Evolutionary conservation across 2,888 invertebrate genomes (phyloP), one percentile per base, ranked within the genome.

Genomic region (Drosophila engyochracea): DNA sequence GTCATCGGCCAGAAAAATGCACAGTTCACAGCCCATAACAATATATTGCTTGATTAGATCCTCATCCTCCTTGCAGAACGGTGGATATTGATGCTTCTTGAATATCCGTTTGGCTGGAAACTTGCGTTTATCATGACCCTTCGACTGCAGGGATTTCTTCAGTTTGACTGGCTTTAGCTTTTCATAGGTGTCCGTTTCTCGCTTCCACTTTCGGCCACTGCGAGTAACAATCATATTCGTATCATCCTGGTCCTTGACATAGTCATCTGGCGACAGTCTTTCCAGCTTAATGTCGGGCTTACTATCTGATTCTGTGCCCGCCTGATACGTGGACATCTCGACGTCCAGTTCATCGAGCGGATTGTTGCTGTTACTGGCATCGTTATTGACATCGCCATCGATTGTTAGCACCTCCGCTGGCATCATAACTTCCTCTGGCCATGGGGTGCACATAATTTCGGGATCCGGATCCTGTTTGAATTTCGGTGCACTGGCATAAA

Each of bases 1-100:
- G 57, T 92, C 91, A 5, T 83, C 79, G 3, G 89, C 86, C n/a
- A 91, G 83, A 30, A 84, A 76, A 3, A 90, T 80, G 70, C 93
- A 93, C 30, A 93, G 66, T 61, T 93, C 92, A 74, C 93, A 93
- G 60, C 90, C 90, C 87, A 93, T 91, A 33, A 92, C 91, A 73
- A 93, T 91, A 60, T 92, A 90, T 30, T 93, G 91, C 71, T 92
- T 91, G 1, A 93, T 91, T 16, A 93, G 82, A 7, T 88, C 87
- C 33, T 91, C 90, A 64, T 92, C 92, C 54, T 88, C 80, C 47
- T 85, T 82, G 9, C 87, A 85, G 22, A 88, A 88, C 9, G 86
- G 91, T 6, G 86, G 87, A 63, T 83, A 85, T 16, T 88, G 83
- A 47, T 85, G 80, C 37, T 83, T 85, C 44, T 76, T 87, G 2